These are phyloP conservation scores for Drosophila oshimai DNA, from an alignment of 1,140 invertebrate genomes.

Conservation along the genomic window DNA sequence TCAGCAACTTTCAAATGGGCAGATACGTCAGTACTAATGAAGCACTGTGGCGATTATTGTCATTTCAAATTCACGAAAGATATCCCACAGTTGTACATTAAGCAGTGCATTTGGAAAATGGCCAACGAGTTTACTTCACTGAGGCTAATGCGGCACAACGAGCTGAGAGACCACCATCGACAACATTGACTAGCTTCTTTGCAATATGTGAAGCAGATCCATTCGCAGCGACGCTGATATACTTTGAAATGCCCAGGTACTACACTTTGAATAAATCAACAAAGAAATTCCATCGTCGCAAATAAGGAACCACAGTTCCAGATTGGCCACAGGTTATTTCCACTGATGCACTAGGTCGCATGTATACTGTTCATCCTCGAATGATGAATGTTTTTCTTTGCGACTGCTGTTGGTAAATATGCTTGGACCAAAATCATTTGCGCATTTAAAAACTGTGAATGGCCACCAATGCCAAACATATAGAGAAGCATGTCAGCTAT, in stretches of 20 bases:
- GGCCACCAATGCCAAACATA: slow-evolving; percentile 74
- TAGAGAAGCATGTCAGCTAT: slow-evolving; percentile 76
- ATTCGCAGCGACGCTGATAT: slow-evolving; percentile 22
- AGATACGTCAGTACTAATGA: slow-evolving; percentile 81
- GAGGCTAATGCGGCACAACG: slow-evolving; percentile 47
- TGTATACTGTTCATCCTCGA: slow-evolving; percentile 82
- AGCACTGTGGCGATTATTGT: slow-evolving; percentile 81
- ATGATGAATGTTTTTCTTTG: too few relatives aligned
- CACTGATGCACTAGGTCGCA: slow-evolving; percentile 26
- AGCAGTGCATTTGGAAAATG: slow-evolving; percentile 81
- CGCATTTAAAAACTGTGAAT: slow-evolving; percentile 78
- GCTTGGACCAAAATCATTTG: slow-evolving; percentile 81
- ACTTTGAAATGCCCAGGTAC: too few relatives aligned
- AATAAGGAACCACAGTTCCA: slow-evolving; percentile 37
- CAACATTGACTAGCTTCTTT: slow-evolving; percentile 77
- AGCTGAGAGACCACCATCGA: slow-evolving; percentile 57
- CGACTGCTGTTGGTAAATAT: slow-evolving; percentile 69
- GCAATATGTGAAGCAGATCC: slow-evolving; percentile 8
- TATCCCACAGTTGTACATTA: slow-evolving; percentile 79
- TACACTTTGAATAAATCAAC: slow-evolving; percentile 81
- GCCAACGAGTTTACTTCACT: slow-evolving; percentile 80
- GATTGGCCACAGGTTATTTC: slow-evolving; percentile 59
- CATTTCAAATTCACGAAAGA: slow-evolving; percentile 73
- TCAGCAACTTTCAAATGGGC: slow-evolving; percentile 61
- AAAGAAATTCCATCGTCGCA: slow-evolving; percentile 42